Evolutionary conservation across 2,797 vertebrate species (phyloP), one percentile per base, ranked within the genome.

Genomic region (Rachycentron canadum): DNA sequence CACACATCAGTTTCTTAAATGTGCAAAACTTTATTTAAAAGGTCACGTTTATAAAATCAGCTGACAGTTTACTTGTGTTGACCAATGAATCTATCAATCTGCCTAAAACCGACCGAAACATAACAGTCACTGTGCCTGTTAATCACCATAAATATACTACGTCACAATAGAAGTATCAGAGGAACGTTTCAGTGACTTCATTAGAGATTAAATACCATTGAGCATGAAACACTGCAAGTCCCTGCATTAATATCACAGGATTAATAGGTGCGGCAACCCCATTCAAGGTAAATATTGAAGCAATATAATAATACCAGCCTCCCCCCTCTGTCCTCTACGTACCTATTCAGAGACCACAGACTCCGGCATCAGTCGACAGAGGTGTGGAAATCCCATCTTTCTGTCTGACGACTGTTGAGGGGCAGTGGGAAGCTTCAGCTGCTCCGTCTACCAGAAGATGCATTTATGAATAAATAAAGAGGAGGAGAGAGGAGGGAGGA

Each of bases 391-490:
- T 81, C 61, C 67, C 63, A 57, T 56, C 26, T 7, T 14, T 7
- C 2, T 4, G 59, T 59, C 26, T 30, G 41, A 43, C 26, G 0
- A 41, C 30, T 4, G 63, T 12, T 1, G 2, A 68, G 30, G 17
- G 4, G 6, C 30, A 45, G 57, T 50, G n/a, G 9, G 63, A 59
- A 47, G 38, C 26, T 45, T 66, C 23, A 60, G 52, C 69, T 45
- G 81, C 50, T 81, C 59, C 58, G 0, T 69, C 25, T 4, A 71
- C 36, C 52, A 58, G 32, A 64, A 32, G 26, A 79, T 9, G 73
- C 32, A 49, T 57, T 64, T 23, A 81, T 88, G 82, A 89, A 90
- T 89, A 76, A 86, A 88, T 88, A 36, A 87, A 62, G 32, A 73
- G 62, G 53, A 67, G 64, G 62, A 66, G 32, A 34, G 45, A 73